Base-by-base conservation (phyloP, 1,140 invertebrate species). In the Coboldia fuscipes region DNA sequence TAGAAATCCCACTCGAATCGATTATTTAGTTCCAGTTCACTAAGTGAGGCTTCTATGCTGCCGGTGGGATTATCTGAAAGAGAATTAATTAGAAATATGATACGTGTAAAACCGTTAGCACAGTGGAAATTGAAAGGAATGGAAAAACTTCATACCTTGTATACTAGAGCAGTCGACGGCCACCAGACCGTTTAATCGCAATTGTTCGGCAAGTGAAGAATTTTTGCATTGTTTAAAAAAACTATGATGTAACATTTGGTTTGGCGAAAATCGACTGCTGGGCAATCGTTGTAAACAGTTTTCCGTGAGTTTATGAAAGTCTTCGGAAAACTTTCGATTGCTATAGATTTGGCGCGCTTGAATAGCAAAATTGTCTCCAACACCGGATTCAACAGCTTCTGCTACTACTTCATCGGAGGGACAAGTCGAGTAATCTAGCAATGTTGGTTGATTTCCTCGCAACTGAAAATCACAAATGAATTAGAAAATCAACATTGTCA, bases 361-460 rank as follows among this genome's bases (percentile, higher is more conserved):
- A 42, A 45, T 19, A 39, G 17, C 24, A 43, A 16, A 44, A 45
- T 40, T 41, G 46, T 34, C 30, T 33, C 36, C 34, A 31, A 36
- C 42, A 23, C 33, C 41, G 18, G 29, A 33, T 38, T 48, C 44
- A 29, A 27, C 33, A 39, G 23, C 26, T 34, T 30, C 38, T 39
- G 47, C 37, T 42, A 34, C 31, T 43, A 48, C 45, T 39, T 45
- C 41, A 46, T 37, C 22, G 21, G 61, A 54, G 3, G 63, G 62
- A 43, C 76, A 68, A 2, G 80, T 84, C 10, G 72, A 72, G 40
- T 65, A 68, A 58, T 89, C 84, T 18, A 85, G 57, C 37, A 86
- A 55, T 35, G 73, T 70, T 15, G 83, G 81, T 9, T 70, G 66
- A 42, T 66, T 70, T 10, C 83, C 83, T 35, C 76, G 64, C 8